Conservation (phyloP, 2,113 vertebrate genomes). For the Rostratula benghalensis region DNA sequence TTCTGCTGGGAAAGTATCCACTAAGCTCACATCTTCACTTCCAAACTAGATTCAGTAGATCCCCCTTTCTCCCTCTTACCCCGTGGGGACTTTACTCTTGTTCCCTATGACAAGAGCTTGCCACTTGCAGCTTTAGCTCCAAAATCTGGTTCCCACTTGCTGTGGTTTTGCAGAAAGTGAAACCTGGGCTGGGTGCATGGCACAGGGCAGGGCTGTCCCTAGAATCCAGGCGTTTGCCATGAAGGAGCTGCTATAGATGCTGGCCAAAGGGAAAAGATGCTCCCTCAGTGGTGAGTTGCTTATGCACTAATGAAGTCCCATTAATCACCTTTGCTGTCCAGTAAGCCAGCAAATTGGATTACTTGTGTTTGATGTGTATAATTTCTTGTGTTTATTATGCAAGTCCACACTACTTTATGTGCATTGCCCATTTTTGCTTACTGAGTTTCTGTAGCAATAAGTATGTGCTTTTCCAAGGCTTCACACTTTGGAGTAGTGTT, state of each 20-base stretch:
- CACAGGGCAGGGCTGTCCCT: not conserved
- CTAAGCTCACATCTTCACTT: not conserved
- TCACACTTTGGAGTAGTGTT: not conserved
- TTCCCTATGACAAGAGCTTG: not conserved
- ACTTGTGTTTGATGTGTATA: not conserved
- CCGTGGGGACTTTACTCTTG: not conserved
- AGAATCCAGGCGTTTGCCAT: not conserved
- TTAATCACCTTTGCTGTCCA: slow-evolving; percentile 18
- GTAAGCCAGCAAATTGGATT: not conserved
- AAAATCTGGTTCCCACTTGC: not conserved
- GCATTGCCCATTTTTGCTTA: not conserved
- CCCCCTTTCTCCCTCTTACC: not conserved
- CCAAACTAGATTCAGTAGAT: not conserved
- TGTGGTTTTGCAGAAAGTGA: not conserved
- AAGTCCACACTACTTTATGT: not conserved
- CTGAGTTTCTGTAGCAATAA: not conserved
- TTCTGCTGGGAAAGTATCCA: not conserved
- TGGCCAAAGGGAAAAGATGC: slow-evolving; percentile 29
- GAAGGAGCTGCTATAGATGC: not conserved
- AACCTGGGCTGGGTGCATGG: not conserved
- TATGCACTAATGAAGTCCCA: not conserved
- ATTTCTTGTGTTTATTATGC: not conserved
- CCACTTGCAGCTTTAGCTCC: not conserved
- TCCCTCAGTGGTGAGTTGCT: not conserved
- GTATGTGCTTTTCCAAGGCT: not conserved